phyloP scores from a whole-genome alignment of 2,888 invertebrate species.

The Leucania comma region DNA sequence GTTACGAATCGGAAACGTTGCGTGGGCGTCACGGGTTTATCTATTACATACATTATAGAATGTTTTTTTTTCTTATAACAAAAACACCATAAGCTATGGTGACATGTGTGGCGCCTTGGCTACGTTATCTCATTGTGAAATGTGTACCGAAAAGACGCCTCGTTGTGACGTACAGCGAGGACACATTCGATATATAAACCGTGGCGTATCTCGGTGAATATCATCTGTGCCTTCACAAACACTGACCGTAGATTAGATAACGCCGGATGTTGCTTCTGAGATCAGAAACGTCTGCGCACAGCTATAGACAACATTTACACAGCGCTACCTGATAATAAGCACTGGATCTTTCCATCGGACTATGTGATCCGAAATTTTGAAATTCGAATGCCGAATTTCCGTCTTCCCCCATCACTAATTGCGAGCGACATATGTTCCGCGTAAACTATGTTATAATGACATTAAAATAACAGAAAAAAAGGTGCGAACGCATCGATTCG shows the following conservation, averaged over 20 bases:
- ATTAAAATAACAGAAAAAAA: constrained; percentile 75
- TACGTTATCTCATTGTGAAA: constrained; percentile 65
- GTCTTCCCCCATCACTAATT: constrained; percentile 64
- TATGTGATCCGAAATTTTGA: constrained; percentile 52
- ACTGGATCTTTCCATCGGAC: constrained; percentile 70
- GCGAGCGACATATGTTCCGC: constrained; percentile 72
- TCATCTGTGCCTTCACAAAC: constrained; percentile 81
- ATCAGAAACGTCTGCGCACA: constrained; percentile 71
- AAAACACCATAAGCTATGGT: constrained; percentile 64
- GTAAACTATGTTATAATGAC: constrained; percentile 83
- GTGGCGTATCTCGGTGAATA: constrained; percentile 82
- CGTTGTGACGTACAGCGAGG: constrained; percentile 59
- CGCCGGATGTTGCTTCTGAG: constrained; percentile 85
- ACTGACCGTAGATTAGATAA: constrained; percentile 90
- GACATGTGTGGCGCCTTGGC: constrained; percentile 64
- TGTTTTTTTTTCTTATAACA: constrained; percentile 63
- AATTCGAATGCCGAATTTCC: constrained; percentile 22
- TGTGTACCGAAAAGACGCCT: constrained; percentile 61
- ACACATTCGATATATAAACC: constrained; percentile 65
- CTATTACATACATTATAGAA: constrained; percentile 62
- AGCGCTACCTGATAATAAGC: constrained; percentile 73
- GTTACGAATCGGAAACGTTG: constrained; percentile 59
- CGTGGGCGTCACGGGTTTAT: constrained; percentile 69
- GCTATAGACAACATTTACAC: constrained; percentile 71
- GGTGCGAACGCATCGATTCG: constrained; percentile 84